Conservation (phyloP, 2,113 vertebrate species). For the Ceyx cyanopectus region DNA sequence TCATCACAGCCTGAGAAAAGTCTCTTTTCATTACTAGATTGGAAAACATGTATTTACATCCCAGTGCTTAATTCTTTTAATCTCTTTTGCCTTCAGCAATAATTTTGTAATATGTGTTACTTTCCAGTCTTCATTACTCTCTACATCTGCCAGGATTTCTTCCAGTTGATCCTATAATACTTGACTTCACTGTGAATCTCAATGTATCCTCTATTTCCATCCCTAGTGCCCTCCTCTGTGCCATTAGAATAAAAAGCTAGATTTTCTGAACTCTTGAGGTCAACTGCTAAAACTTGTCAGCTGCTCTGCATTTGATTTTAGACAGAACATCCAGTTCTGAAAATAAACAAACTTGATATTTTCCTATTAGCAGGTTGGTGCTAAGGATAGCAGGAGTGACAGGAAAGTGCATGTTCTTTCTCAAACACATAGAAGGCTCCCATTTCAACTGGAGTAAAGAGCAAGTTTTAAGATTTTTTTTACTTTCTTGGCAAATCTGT, state of each 20-base stretch:
- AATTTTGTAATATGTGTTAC: neutral
- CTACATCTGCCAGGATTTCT: neutral
- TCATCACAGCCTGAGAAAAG: neutral
- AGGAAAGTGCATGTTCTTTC: neutral
- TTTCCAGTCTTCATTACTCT: neutral
- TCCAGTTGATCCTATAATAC: neutral
- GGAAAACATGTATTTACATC: neutral
- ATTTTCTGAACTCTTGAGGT: neutral
- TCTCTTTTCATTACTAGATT: constrained; percentile 8
- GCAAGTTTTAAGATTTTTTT: neutral
- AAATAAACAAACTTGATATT: neutral
- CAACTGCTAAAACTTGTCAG: neutral
- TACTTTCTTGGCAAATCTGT: neutral
- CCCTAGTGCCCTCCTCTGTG: neutral
- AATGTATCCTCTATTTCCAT: neutral
- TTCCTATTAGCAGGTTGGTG: neutral
- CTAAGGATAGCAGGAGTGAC: neutral
- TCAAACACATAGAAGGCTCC: neutral
- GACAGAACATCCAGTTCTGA: neutral
- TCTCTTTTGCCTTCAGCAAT: neutral
- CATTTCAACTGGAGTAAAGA: neutral
- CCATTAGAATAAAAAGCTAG: neutral
- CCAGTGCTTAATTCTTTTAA: neutral
- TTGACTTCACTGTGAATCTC: neutral
- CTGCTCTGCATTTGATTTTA: neutral